A percentile compares a stretch with the other conserved stretches of the same genome.
These are phyloP conservation scores for Rhyacophila brunnea DNA, from an alignment of 1,140 invertebrate species.

Conservation along the genomic window DNA sequence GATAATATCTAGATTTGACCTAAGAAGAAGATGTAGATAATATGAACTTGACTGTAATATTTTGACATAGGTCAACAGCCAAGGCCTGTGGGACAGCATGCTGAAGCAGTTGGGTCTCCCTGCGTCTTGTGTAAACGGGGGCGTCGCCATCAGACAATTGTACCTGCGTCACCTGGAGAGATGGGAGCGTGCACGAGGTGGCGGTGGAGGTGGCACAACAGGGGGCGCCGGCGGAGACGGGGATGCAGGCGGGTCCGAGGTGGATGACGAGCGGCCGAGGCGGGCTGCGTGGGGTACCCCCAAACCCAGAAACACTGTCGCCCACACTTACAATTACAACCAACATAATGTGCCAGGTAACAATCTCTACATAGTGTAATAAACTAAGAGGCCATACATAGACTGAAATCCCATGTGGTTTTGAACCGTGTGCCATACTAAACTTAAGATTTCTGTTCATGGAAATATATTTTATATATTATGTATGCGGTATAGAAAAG, in stretches of 20 bases:
- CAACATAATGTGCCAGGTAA: constrained; percentile 78
- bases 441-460: too few species aligned
- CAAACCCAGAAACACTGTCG: constrained; percentile 68
- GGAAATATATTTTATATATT: too few species aligned
- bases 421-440: too few species aligned
- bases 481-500: too few species aligned
- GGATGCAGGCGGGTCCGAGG: constrained; percentile 71
- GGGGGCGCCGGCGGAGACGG: constrained; percentile 69
- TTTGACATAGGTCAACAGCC: constrained; percentile 70
- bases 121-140: constrained; percentile 79
- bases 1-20: too few species aligned
- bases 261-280: constrained; percentile 72
- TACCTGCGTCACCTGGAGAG: constrained; percentile 78
- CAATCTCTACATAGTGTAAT: too few species aligned
- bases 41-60: too few species aligned
- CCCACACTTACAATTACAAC: constrained; percentile 77
- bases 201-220: background rate
- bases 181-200: constrained; percentile 40
- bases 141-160: constrained; percentile 83
- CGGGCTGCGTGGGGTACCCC: constrained; percentile 62
- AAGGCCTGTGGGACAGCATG: constrained; percentile 81
- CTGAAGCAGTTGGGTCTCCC: constrained; percentile 76
- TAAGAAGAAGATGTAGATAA: too few species aligned
- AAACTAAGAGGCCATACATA: too few species aligned
- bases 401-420: too few species aligned